These are phyloP conservation scores for Myotis vivesi DNA, from an alignment of 2,797 vertebrate species.

Conservation along the genomic window DNA sequence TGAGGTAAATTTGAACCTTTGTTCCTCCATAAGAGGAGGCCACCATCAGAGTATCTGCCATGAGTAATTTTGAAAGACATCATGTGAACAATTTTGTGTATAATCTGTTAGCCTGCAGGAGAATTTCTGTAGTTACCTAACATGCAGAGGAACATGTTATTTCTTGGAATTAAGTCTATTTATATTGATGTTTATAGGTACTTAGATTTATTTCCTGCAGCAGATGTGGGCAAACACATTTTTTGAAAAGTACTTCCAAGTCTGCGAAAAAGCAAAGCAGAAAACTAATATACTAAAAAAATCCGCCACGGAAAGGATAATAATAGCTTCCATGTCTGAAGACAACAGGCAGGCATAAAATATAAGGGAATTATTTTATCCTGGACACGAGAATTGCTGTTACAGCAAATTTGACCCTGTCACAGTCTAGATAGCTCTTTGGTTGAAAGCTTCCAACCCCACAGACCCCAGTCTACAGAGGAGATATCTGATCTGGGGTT, in stretches of 20 bases:
- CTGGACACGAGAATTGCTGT: conserved; percentile 73
- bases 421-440: conserved; percentile 53
- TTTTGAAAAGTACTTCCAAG: conserved; percentile 66
- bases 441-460: conserved; percentile 52
- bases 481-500: conserved; percentile 69
- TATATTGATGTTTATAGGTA: conserved; percentile 48
- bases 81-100: background rate
- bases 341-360: conserved; percentile 67
- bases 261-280: conserved; percentile 49
- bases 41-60: background rate
- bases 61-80: background rate
- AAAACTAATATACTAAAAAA: conserved; percentile 53
- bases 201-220: conserved; percentile 51
- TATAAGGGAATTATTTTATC: conserved; percentile 68
- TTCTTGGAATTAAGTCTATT: conserved; percentile 46
- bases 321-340: conserved; percentile 69
- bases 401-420: conserved; percentile 72
- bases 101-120: background rate
- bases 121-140: conserved; percentile 44
- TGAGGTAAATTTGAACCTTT: conserved; percentile 44
- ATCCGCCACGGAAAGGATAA: conserved; percentile 68
- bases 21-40: background rate
- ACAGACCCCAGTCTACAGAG: conserved; percentile 54
- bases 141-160: background rate
- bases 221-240: conserved; percentile 18